Base-by-base conservation (phyloP, 2,888 invertebrate species). In the Chloroclystis v-ata region DNA sequence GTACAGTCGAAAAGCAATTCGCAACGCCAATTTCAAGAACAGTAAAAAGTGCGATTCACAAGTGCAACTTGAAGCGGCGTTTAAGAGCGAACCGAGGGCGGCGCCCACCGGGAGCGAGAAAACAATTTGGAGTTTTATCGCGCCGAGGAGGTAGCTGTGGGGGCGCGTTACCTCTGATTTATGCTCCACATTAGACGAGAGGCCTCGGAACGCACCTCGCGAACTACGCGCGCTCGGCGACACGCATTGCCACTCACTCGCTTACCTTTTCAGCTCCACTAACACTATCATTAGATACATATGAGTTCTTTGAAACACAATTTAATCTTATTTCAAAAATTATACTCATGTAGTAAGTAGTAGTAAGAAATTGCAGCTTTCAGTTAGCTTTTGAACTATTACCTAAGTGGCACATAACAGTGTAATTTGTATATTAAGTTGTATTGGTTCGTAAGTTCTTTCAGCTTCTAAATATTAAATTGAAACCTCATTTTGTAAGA, bases 121-220 rank as follows among this genome's bases (percentile, higher is more conserved):
- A 86, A 87, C 86, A 86, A 86, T 87, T 87, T 87, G 74, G 78
- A 82, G 74, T 86, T 87, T 87, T 86, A 86, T 87, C 82, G 86
- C 64, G 66, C 63, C 61, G 72, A 72, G 78, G 73, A 60, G 75
- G 70, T 69, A 75, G 68, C 66, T 67, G 69, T 66, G 61, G 51
- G 59, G 66, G 69, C 69, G 66, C 70, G 77, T 82, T 80, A 78
- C 81, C 75, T 75, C 79, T 84, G 86, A 85, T 85, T 87, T 86
- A 86, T 83, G 78, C 65, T 63, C 75, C 68, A 75, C 78, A 81
- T 82, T 82, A 82, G 79, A 73, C 72, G 70, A 43, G 39, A 67
- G 75, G 69, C 74, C 72, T 64, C 69, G 75, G 67, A 62, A 76
- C 68, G 74, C 75, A n/a, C n/a, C n/a, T n/a, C n/a, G 81, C 75